Conservation (phyloP, 1,140 invertebrate species). For the Drosophila auraria region DNA sequence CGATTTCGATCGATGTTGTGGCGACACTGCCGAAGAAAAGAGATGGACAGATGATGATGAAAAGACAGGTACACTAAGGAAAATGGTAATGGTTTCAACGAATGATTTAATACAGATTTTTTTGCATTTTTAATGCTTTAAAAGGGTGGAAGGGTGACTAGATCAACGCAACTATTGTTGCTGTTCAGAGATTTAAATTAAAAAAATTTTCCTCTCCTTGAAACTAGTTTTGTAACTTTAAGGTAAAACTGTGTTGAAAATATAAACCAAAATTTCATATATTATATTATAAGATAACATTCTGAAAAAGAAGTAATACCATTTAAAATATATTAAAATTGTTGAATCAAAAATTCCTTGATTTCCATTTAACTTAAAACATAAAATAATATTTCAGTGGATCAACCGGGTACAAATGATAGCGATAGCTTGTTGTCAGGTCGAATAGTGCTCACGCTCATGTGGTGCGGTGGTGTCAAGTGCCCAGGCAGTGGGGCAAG, state of each 20-base stretch:
- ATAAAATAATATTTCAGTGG: neutral
- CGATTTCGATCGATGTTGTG: conserved; percentile 69
- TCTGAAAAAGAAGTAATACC: neutral
- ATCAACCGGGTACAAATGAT: conserved; percentile 38
- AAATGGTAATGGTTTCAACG: neutral
- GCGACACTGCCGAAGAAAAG: conserved; percentile 20
- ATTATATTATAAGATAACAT: no score
- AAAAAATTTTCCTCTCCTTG: no score
- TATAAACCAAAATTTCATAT: no score
- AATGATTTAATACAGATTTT: no score
- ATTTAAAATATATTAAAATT: neutral
- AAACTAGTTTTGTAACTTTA: no score
- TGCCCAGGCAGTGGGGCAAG: conserved; percentile 46
- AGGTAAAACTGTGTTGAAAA: no score
- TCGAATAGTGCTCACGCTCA: conserved; percentile 40
- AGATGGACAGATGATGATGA: neutral
- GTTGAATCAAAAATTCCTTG: accelerated
- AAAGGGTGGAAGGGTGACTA: neutral
- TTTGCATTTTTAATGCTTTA: neutral
- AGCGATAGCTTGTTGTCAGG: conserved; percentile 68
- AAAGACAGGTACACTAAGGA: conserved; percentile 9
- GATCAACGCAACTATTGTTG: neutral
- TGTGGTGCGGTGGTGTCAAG: conserved; percentile 60
- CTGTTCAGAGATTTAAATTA: no score
- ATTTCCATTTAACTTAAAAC: neutral